phyloP scores from a whole-genome alignment of 2,888 invertebrate species.

The Melanargia galathea region DNA sequence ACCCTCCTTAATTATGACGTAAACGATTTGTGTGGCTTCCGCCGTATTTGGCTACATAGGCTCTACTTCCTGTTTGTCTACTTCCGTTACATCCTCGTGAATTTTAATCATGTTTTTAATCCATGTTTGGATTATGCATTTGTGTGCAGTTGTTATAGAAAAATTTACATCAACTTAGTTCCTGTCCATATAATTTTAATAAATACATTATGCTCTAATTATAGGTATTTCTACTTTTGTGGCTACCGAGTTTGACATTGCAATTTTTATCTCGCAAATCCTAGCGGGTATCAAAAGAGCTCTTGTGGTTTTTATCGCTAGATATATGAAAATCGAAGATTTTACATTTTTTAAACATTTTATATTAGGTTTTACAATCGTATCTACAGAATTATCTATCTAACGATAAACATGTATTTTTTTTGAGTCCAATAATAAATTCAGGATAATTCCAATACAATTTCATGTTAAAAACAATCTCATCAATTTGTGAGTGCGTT shows the following conservation, averaged over 20 bases:
- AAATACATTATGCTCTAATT: background rate
- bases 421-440: too few species aligned
- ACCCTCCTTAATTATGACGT: background rate
- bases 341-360: too few species aligned
- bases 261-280: background rate
- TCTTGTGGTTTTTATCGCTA: background rate
- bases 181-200: too few species aligned
- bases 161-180: background rate
- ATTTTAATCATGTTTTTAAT: conserved; percentile 14
- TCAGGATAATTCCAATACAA: too few species aligned
- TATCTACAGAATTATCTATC: too few species aligned
- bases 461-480: too few species aligned
- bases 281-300: background rate
- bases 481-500: too few species aligned
- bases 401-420: too few species aligned
- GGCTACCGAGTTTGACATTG: background rate
- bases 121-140: conserved; percentile 1
- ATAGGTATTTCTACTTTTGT: background rate
- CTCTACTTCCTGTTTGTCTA: conserved; percentile 2
- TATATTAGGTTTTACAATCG: too few species aligned
- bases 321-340: too few species aligned
- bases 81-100: conserved; percentile 2
- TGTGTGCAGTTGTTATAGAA: background rate
- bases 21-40: conserved; percentile 10
- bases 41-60: background rate